Evolutionary conservation across 2,797 vertebrate genomes (phyloP), one percentile per base, ranked within the genome.

Genomic region (Centropyge bicolor): DNA sequence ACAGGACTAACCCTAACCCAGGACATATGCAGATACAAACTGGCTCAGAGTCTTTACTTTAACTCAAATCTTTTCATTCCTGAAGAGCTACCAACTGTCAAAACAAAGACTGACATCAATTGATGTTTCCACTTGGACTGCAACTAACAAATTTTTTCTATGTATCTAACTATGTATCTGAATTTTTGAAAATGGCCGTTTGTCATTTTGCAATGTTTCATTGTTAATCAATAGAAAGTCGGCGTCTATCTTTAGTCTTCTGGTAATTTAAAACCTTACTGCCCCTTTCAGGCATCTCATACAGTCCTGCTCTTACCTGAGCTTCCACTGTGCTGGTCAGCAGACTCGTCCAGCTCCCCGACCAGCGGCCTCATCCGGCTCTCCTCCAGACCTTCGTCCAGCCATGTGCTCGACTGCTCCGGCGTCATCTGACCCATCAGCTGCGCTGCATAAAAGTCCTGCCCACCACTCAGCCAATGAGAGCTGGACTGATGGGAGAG

Each of bases 291-390:
- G 20, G 19, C 2, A 7, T 1, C 17, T 0, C 14, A 41, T 1
- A 22, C 14, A 2, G 0, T n/a, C 5, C n/a, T n/a, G 2, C 2
- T 16, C 7, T 49, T 63, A 94, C 94, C 92, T 62, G 88, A 89
- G 62, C 65, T 79, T 45, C 69, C 81, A 70, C 69, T 84, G 60
- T 74, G 54, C 43, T 77, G 91, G 4, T 64, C 76, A 3, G 79
- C 52, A 16, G 91, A 93, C 78, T 86, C 80, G 1, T 93, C 91
- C 74, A 84, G 73, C 83, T 93, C 91, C n/a, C 76, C 88, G 0
- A 86, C 77, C 77, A 93, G 86, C 0, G 74, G 86, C 10, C 76
- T 87, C 92, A 94, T 92, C 14, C 0, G 17, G 64, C 73, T 87
- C 61, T 87, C 89, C 62, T 85, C 87, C 0, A 8, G 65, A 9